Base-by-base conservation (phyloP, 1,140 invertebrate species). In the Mya arenaria region DNA sequence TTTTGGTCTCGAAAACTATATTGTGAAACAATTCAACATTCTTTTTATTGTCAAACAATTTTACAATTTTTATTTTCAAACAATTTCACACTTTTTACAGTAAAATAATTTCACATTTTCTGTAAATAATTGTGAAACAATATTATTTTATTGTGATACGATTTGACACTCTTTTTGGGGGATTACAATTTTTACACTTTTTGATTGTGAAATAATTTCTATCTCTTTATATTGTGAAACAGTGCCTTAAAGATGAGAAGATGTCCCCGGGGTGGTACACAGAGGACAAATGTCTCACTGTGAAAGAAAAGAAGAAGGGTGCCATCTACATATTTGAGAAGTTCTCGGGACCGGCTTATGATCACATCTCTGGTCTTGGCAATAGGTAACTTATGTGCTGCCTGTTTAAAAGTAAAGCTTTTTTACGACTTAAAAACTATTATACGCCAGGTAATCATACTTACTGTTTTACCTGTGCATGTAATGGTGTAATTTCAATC, bases 311-410 rank as follows among this genome's bases (percentile, higher is more conserved):
- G 58, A 96, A 96, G 85, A 95, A 94, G 85, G 95, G 97, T 94
- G 75, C 77, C 79, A 95, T 96, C 4, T 95, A 96, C 89, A 94
- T 97, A 0, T 93, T 96, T 87, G 94, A 96, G 84, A 92, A 94
- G 30, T 97, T 97, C 92, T 93, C 94, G 84, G 96, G 96, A 39
- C 91, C 94, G 55, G 88, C 94, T 10, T 97, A 96, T 93, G 93
- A 95, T 19, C 94, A 95, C 86, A 89, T 97, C 10, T 84, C 77
- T 56, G 69, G 69, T 74, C 41, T 88, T 30, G 85, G 87, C 32
- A 89, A 78, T 82, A 88, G 89, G 90, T 90, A 72, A 52, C 62
- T 72, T 23, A 17, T 32, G 6, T 19, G 15, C 23, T 63, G 10
- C 25, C n/a, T 34, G 39, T 1, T 30, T 72, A 68, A 23, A 32